A percentile compares a stretch with the other conserved stretches of the same genome.
Evolutionary conservation across 2,797 vertebrate genomes (phyloP).

Genomic region (Xenentodon cancila): DNA sequence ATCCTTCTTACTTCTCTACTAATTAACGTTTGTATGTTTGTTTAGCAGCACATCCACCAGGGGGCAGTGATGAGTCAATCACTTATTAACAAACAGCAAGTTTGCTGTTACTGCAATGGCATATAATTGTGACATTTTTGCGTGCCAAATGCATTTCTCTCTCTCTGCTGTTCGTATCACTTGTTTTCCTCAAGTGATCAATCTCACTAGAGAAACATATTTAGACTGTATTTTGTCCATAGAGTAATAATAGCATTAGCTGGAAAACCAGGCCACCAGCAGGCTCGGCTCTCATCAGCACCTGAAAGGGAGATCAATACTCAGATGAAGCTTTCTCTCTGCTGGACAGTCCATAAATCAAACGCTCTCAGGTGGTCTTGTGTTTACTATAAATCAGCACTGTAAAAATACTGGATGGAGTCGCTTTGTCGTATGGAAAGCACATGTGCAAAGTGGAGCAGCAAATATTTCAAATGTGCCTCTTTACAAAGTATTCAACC

Average conservation of each 20-base stretch:
- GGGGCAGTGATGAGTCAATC: too few species aligned
- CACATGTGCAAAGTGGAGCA: slow-evolving; percentile 3
- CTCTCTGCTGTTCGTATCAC: not conserved
- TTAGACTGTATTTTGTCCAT: slow-evolving; percentile 9
- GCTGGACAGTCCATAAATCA: slow-evolving; percentile 73
- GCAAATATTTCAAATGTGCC: not conserved
- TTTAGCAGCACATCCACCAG: too few species aligned
- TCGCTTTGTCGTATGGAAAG: slow-evolving; percentile 30
- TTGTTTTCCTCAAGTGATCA: slow-evolving; percentile 6
- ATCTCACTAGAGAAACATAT: slow-evolving; percentile 21
- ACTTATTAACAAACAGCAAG: too few species aligned
- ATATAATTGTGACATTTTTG: too few species aligned
- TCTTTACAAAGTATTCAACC: not conserved
- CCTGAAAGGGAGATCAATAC: slow-evolving; percentile 64
- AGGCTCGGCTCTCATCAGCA: slow-evolving; percentile 19
- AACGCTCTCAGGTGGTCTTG: slow-evolving; percentile 71
- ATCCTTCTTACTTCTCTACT: too few species aligned
- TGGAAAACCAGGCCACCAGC: slow-evolving; percentile 22
- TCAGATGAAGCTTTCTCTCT: slow-evolving; percentile 69
- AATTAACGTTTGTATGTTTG: too few species aligned
- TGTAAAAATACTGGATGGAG: slow-evolving; percentile 36
- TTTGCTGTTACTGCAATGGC: too few species aligned
- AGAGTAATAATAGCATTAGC: slow-evolving; percentile 24
- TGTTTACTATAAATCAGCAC: slow-evolving; percentile 72
- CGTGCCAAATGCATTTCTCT: too few species aligned